Evolutionary conservation across 2,113 vertebrate genomes (phyloP).

Genomic region (Ictalurus punctatus): DNA sequence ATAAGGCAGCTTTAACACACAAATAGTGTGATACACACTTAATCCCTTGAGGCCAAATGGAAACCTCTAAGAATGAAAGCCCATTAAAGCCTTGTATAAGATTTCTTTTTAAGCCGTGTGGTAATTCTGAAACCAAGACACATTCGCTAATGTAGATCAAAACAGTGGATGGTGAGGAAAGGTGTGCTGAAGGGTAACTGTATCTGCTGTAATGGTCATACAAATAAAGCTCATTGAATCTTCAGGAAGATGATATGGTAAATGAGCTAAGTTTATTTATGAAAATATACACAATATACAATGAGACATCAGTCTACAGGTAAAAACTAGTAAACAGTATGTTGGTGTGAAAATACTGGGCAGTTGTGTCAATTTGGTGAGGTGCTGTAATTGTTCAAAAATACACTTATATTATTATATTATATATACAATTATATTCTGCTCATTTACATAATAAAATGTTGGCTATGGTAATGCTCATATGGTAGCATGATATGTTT

Average conservation of each 20-base stretch:
- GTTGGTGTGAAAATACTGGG: too few relatives aligned
- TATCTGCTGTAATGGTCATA: neutral
- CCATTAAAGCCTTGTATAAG: conserved; percentile 22
- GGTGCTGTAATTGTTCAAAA: neutral
- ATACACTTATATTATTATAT: too few relatives aligned
- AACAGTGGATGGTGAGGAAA: neutral
- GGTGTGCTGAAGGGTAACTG: neutral
- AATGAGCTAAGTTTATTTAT: neutral
- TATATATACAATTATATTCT: neutral
- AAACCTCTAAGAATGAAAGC: conserved; percentile 18
- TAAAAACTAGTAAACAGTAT: neutral
- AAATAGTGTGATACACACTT: neutral
- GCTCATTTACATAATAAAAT: neutral
- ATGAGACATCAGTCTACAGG: neutral
- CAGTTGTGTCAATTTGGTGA: neutral
- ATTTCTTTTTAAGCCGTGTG: conserved; percentile 5
- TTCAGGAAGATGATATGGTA: neutral
- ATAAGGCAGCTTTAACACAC: conserved; percentile 25
- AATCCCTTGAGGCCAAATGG: conserved; percentile 9
- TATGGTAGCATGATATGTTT: neutral
- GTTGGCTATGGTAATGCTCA: neutral
- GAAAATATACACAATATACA: neutral
- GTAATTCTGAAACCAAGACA: conserved; percentile 1
- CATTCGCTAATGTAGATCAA: neutral
- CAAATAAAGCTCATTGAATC: neutral